These are phyloP conservation scores for Drosophila melanocephala DNA, from an alignment of 2,888 invertebrate species.

Conservation along the genomic window DNA sequence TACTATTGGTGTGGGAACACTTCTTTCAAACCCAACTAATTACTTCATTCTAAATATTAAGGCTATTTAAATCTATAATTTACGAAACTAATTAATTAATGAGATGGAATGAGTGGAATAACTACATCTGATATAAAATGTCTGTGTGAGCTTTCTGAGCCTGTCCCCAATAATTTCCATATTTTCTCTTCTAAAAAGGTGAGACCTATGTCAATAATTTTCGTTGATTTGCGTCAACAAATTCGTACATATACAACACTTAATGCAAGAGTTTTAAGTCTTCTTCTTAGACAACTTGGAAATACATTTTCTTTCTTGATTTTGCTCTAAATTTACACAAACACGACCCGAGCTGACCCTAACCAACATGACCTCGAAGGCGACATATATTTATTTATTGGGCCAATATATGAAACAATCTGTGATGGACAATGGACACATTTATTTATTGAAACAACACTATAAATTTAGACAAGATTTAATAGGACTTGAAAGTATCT, in stretches of 20 bases:
- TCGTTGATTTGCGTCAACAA: not conserved
- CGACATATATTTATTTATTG: slow-evolving; percentile 59
- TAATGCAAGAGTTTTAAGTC: not conserved
- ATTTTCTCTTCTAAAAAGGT: not conserved
- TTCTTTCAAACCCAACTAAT: not conserved
- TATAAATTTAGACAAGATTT: slow-evolving; percentile 36
- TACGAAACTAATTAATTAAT: not conserved
- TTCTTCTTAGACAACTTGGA: not conserved
- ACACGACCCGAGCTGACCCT: slow-evolving; percentile 38
- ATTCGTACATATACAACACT: not conserved
- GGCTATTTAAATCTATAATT: not conserved
- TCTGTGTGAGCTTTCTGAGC: not conserved
- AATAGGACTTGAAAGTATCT: slow-evolving; percentile 22
- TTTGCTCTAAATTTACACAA: slow-evolving; percentile 54
- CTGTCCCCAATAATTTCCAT: not conserved
- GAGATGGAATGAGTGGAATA: not conserved
- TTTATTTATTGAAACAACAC: slow-evolving; percentile 40
- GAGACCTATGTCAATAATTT: not conserved
- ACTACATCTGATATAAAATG: not conserved
- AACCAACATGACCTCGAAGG: slow-evolving; percentile 19
- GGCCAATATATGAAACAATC: slow-evolving; percentile 25
- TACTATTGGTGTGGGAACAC: not conserved
- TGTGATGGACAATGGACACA: slow-evolving; percentile 14
- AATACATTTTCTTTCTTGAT: slow-evolving; percentile 26
- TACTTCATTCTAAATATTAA: not conserved